Base-by-base conservation (phyloP, 2,797 vertebrate species). In the Amazona finschi region DNA sequence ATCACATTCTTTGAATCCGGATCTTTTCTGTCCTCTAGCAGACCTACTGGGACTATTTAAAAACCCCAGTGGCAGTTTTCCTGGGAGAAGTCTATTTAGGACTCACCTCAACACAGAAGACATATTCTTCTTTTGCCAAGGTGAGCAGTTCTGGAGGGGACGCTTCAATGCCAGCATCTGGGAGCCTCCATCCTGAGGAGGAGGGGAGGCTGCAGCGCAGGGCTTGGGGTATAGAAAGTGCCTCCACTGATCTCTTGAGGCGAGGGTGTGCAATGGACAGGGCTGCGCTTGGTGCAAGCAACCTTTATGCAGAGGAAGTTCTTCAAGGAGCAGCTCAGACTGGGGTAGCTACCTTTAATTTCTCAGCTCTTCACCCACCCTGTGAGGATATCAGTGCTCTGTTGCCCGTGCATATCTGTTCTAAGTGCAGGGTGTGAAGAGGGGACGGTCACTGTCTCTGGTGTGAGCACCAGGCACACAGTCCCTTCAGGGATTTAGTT, bases 381-480 rank as follows among this genome's bases (percentile, higher is more conserved):
- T 58, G 28, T 17, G 31, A 67, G 38, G 16, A 2, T 30, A 13
- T 11, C 10, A 14, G 33, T 28, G 43, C 61, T 77, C 18, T 9
- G 0, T 27, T n/a, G 18, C 13, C 39, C 39, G 9, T 30, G 11
- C 6, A 4, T 24, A 8, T 21, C 38, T 41, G 1, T 71, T 58
- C 73, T 41, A 47, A 41, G 41, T 47, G 46, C 1, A 3, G 38
- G 31, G n/a, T 30, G 43, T 43, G 77, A 33, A 30, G 71, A 55
- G 50, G 21, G 12, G 43, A 21, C 0, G 0, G 55, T 17, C 30
- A 12, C 36, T 66, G 5, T 38, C 24, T 25, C 49, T 5, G n/a
- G 36, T 21, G 36, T 15, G 77, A 76, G 47, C 41, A 16, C 33
- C 74, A 64, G 0, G 5, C 31, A 49, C 43, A 36, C 14, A 27